phyloP scores from a whole-genome alignment of 2,797 vertebrate species.

The Mormyrops attenuatus region DNA sequence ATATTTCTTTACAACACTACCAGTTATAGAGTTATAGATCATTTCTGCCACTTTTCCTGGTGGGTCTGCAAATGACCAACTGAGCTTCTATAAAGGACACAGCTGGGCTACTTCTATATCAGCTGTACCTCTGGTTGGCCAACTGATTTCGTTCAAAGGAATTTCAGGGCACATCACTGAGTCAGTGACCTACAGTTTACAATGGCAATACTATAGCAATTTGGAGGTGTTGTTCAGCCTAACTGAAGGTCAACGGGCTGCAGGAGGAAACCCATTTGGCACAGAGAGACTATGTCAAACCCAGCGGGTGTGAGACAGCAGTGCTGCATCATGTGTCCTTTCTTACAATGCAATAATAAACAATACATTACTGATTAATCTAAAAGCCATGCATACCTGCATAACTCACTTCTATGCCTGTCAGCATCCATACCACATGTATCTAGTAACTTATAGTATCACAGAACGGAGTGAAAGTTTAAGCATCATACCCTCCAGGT shows the following conservation, averaged over 20 bases:
- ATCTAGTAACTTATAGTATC: background rate
- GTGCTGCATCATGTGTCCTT: background rate
- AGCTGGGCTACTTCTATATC: background rate
- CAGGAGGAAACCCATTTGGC: too few relatives aligned
- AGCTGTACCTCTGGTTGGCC: background rate
- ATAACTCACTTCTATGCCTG: background rate
- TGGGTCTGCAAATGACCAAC: background rate
- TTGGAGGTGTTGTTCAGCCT: background rate
- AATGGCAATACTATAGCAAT: background rate
- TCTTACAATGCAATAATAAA: background rate
- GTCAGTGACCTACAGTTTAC: too few relatives aligned
- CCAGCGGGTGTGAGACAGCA: background rate
- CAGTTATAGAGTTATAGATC: background rate
- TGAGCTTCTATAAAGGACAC: background rate
- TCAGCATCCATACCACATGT: background rate
- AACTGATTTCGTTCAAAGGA: background rate
- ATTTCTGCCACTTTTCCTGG: background rate
- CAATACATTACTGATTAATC: background rate
- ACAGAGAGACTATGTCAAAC: background rate
- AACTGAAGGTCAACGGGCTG: too few relatives aligned
- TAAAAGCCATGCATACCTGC: background rate
- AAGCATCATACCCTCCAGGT: background rate
- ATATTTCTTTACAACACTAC: background rate
- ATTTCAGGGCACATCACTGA: background rate
- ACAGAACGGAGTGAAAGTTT: background rate